Base-by-base conservation (phyloP, 2,888 invertebrate species). In the Hyles lineata region DNA sequence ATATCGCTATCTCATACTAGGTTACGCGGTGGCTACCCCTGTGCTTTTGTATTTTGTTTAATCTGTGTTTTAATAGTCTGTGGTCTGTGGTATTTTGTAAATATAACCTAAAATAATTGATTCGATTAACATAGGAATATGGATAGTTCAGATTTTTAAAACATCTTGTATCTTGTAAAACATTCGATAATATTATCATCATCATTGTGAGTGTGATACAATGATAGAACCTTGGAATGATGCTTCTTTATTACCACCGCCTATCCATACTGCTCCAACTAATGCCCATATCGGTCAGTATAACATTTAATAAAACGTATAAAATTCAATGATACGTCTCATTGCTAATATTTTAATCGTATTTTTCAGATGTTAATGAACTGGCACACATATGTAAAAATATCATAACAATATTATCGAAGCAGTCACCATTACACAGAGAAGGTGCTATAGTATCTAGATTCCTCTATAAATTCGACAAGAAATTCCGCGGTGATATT, bases 401-500 rank as follows among this genome's bases (percentile, higher is more conserved):
- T 73, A 87, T 91, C 3, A 77, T 85, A 17, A 86, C 84, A 73
- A 82, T 91, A 55, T 78, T 94, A 75, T 84, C 89, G 15, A 91
- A 91, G 59, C 95, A 95, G 78, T 90, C 92, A 11, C 89, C 94
- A n/a, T 82, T 96, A 8, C 93, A 95, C 73, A 87, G 87, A 70
- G 96, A 96, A 86, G 93, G 95, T 76, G 95, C 95, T 3, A 79
- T 95, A 74, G 84, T 96, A 2, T 95, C 95, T 67, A 91, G 96
- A 78, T 89, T 96, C 79, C 83, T 95, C 35, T 96, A 96, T 78
- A 95, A 95, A 79, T 95, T 94, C 88, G 95, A 95, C 77, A 94
- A 91, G 74, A 96, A 96, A 83, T 95, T 96, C 79, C 90, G 95
- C 21, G 93, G 89, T 76, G 96, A 96, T 77, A 95, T 95, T 74